Conservation (phyloP, 2,797 vertebrate genomes). For the Miichthys miiuy region DNA sequence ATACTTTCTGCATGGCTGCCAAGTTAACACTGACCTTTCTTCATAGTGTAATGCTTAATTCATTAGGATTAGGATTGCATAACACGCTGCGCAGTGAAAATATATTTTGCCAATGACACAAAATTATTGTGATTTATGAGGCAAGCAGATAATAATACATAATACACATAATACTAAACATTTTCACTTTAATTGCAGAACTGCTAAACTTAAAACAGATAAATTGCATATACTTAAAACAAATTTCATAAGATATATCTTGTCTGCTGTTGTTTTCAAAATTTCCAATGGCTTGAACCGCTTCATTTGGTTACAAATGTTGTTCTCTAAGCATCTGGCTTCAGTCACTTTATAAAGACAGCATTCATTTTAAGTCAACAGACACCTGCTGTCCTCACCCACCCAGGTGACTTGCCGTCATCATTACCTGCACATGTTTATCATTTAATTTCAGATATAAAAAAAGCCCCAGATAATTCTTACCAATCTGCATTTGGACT, state of each 20-base stretch:
- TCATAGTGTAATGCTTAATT: conserved; percentile 2
- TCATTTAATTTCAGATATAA: conserved; percentile 6
- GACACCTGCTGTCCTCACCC: conserved; percentile 14
- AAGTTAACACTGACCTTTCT: conserved; percentile 21
- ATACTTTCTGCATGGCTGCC: not conserved
- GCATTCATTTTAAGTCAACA: conserved; percentile 15
- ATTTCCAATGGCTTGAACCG: not conserved
- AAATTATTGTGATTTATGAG: not conserved
- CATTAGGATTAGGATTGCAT: not conserved
- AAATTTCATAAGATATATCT: not conserved
- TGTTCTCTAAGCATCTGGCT: conserved; percentile 18
- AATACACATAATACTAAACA: not conserved
- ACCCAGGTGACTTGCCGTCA: conserved; percentile 14
- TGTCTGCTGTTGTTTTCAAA: not conserved
- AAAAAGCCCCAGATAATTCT: not conserved
- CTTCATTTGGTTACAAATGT: not conserved
- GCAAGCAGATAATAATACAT: not conserved
- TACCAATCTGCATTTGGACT: not conserved
- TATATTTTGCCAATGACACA: not conserved
- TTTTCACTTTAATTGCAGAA: not conserved
- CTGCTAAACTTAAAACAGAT: not conserved
- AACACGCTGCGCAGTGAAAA: not conserved
- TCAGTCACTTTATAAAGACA: conserved; percentile 15
- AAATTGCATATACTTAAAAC: not conserved
- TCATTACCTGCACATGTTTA: conserved; percentile 22